phyloP scores from a whole-genome alignment of 2,888 invertebrate species.

The Cynaeus angustus region DNA sequence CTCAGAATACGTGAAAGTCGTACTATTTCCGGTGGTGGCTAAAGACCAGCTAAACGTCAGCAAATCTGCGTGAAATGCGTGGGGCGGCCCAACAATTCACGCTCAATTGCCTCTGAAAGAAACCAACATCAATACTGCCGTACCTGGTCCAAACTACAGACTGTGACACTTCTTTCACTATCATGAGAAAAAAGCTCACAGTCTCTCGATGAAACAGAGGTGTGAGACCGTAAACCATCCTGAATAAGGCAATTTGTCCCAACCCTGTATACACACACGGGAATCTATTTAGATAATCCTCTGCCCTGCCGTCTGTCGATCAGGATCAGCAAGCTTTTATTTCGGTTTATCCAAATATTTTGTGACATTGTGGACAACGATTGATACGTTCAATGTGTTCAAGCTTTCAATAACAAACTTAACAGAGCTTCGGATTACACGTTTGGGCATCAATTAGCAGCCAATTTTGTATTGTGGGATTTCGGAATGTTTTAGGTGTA shows the following conservation, averaged over 20 bases:
- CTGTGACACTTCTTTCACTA: conserved; percentile 48
- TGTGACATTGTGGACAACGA: conserved; percentile 57
- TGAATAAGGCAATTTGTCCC: conserved; percentile 68
- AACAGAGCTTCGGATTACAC: conserved; percentile 47
- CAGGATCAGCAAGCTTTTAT: conserved; percentile 60
- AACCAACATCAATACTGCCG: conserved; percentile 55
- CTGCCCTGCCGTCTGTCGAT: conserved; percentile 59
- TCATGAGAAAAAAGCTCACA: conserved; percentile 24
- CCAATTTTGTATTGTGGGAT: conserved; percentile 39
- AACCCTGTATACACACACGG: conserved; percentile 53
- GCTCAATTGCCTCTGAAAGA: conserved; percentile 69
- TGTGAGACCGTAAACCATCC: conserved; percentile 64
- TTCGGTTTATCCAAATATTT: conserved; percentile 62
- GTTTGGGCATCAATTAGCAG: conserved; percentile 44
- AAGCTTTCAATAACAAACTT: conserved; percentile 58
- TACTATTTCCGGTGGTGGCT: conserved; percentile 63
- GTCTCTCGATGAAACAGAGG: conserved; percentile 59
- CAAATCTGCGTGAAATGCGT: conserved; percentile 71
- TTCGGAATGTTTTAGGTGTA: conserved; percentile 18
- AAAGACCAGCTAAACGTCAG: conserved; percentile 66
- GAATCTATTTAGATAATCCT: conserved; percentile 62
- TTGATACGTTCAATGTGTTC: conserved; percentile 56
- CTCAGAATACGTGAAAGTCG: conserved; percentile 47
- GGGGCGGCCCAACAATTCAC: conserved; percentile 67
- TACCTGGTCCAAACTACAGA: conserved; percentile 55